Evolutionary conservation across 2,888 invertebrate genomes (phyloP), one percentile per base, ranked within the genome.

Genomic region (Apocheima hispidaria): DNA sequence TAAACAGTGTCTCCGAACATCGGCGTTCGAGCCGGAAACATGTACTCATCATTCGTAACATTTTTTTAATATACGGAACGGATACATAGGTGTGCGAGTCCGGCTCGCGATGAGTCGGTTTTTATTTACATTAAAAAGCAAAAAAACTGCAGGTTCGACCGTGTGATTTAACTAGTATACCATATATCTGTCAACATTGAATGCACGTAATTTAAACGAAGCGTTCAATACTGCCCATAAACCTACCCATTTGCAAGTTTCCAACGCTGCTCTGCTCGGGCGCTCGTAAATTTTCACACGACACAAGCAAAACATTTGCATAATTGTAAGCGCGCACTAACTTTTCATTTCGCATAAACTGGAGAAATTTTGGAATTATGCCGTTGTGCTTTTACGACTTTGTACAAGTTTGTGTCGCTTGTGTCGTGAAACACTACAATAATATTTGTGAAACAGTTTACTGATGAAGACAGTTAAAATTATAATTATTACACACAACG

Each of bases 271-370:
- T 26, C 26, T n/a, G 23, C 14, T 44, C n/a, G n/a, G n/a, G n/a
- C n/a, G 5, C 30, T 51, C 51, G 51, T 18, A 20, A 1, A 53
- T 49, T 40, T 49, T 36, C 38, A 46, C 21, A 49, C 53, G 23
- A 18, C 40, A 40, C 30, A 12, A 41, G 16, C 53, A 41, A 21
- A 23, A 16, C 35, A 54, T 60, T 60, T 55, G 33, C 60, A 60
- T 60, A 60, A 60, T 49, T 50, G 21, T 23, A 21, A 48, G 21
- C 54, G 54, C 26, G 41, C 20, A 60, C 49, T 60, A 60, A 50
- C 50, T 50, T 55, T 60, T 55, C 43, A 55, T 60, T 54, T 50
- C 14, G 21, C 50, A 28, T 55, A 21, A 50, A 55, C 43, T 30
- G 54, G 6, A 40, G 40, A 28, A 10, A 51, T 18, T 40, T 38